A percentile compares a stretch with the other conserved stretches of the same genome.
phyloP scores from a whole-genome alignment of 53 echinoderm and acorn worm species.

The Zoroaster sp. region DNA sequence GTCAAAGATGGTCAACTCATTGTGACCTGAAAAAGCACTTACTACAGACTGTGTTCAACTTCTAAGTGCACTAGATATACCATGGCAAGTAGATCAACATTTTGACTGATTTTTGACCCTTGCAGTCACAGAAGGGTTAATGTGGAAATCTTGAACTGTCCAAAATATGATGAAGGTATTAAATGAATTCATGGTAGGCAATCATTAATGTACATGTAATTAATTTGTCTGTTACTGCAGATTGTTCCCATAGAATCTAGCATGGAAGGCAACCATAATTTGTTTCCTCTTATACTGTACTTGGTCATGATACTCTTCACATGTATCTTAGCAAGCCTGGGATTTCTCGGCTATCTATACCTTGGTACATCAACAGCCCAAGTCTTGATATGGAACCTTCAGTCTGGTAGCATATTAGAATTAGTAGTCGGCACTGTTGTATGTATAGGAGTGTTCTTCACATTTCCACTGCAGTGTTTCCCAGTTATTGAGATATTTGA shows the following conservation, averaged over 20 bases:
- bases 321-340: conserved; percentile 74
- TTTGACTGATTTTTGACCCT: too few species aligned
- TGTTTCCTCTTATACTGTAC: conserved; percentile 83
- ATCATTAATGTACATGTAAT: background rate
- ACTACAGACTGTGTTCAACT: too few species aligned
- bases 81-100: too few species aligned
- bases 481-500: conserved; percentile 85
- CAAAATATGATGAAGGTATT: background rate
- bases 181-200: background rate
- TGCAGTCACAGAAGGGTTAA: too few species aligned
- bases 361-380: conserved; percentile 75
- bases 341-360: conserved; percentile 82
- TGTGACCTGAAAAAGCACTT: too few species aligned
- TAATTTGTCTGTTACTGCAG: conserved; percentile 36
- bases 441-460: conserved; percentile 82
- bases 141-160: too few species aligned
- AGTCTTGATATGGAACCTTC: conserved; percentile 84
- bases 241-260: conserved; percentile 96
- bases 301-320: conserved; percentile 74
- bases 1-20: too few species aligned
- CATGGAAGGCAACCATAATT: conserved; percentile 77
- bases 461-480: conserved; percentile 86
- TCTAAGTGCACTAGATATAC: too few species aligned
- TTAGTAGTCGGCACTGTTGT: conserved; percentile 68
- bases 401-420: conserved; percentile 24